These are phyloP conservation scores for Atlantisia rogersi DNA, from an alignment of 2,113 vertebrate genomes.

Conservation along the genomic window DNA sequence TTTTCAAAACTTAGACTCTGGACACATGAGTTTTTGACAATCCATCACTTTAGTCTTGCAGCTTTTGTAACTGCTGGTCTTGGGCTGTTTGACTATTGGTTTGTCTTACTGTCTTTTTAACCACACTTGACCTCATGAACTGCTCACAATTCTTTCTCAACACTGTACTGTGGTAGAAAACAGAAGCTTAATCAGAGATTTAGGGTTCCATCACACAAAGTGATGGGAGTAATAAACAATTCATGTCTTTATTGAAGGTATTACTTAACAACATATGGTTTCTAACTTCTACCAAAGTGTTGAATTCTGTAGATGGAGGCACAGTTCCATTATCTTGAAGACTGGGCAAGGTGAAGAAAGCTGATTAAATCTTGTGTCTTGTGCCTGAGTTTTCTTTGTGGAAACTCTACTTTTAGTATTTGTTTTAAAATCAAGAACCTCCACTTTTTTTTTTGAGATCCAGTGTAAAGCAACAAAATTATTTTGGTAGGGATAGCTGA, in stretches of 20 bases:
- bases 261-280: not conserved
- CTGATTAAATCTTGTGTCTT: not conserved
- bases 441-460: not conserved
- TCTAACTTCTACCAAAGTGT: not conserved
- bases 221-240: not conserved
- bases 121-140: not conserved
- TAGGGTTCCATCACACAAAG: not conserved
- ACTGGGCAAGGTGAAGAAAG: not conserved
- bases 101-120: not conserved
- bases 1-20: not conserved
- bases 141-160: not conserved
- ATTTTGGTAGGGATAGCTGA: not conserved
- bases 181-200: not conserved
- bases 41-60: not conserved
- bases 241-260: not conserved
- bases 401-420: not conserved
- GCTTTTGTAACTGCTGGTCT: not conserved
- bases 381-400: not conserved
- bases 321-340: not conserved
- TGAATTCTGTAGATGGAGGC: not conserved
- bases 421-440: not conserved
- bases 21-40: not conserved
- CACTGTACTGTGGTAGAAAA: not conserved
- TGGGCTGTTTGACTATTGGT: not conserved
- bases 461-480: not conserved